Evolutionary conservation across 2,888 invertebrate species (phyloP), one percentile per base, ranked within the genome.

Genomic region (Lissocephala sabroskyi): DNA sequence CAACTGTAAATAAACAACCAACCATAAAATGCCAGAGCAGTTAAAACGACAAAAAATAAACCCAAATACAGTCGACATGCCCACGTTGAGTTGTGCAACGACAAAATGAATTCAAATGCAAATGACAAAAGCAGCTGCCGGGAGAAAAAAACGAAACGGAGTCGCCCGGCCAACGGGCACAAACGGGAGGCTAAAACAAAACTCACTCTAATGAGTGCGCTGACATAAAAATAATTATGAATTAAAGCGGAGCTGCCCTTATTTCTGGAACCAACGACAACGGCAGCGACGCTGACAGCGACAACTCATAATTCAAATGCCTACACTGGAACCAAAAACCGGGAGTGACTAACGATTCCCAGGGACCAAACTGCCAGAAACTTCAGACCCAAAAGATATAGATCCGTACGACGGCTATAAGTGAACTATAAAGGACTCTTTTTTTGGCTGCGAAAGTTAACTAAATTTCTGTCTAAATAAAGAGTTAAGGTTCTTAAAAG

Each of bases 211-310:
- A 70, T 70, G 71, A 70, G 67, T 62, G 59, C 71, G 54, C 68
- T 74, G 75, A 71, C 68, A 70, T 74, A 70, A 70, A 70, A 70
- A 75, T 70, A 71, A 70, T 74, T 70, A 66, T 70, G 67, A 70
- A 75, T 70, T 70, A 70, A 66, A 56, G 50, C 71, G 57, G 56
- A 74, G 64, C 58, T 70, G 62, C 49, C 66, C 45, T 56, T 67
- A 44, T 54, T 48, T 51, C 46, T 41, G 23, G 35, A 6, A 9
- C 17, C 23, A 13, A 32, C 18, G 40, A 19, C 28, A 28, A 28
- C 50, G 43, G 45, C n/a, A n/a, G n/a, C n/a, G n/a, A n/a, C n/a
- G n/a, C n/a, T n/a, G n/a, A 35, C 42, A 45, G 45, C 32, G 39
- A 62, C 52, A 46, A 45, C 56, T 75, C 75, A 71, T 71, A 74